Conservation (phyloP, 2,797 vertebrate species). For the Onychomys leucogaster region DNA sequence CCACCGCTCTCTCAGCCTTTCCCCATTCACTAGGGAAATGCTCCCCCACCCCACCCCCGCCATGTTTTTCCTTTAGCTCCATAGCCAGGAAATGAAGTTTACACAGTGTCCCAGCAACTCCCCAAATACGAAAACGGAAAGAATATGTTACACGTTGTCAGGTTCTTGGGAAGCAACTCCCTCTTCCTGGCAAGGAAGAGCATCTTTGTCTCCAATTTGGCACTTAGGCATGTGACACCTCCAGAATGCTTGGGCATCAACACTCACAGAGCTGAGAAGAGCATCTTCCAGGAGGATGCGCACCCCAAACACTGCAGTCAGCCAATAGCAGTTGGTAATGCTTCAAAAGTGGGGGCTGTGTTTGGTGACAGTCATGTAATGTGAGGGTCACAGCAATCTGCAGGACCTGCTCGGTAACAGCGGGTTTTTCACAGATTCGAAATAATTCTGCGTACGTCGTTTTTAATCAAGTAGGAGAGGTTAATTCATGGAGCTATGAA, state of each 20-base stretch:
- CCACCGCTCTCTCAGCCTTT: neutral
- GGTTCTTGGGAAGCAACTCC: conserved; percentile 7
- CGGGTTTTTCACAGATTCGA: neutral
- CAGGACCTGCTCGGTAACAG: neutral
- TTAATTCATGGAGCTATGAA: neutral
- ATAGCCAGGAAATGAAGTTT: neutral
- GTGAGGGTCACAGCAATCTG: neutral
- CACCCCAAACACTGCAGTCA: neutral
- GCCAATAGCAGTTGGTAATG: neutral
- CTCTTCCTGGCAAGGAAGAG: neutral
- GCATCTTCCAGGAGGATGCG: neutral
- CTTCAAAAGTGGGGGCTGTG: neutral
- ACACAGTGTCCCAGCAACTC: neutral
- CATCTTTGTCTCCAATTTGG: neutral
- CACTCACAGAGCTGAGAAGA: neutral
- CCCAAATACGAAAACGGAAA: neutral
- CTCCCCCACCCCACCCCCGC: no score
- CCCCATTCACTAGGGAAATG: rapidly evolving
- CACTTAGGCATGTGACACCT: rapidly evolving
- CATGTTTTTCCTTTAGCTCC: neutral
- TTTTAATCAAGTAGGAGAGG: neutral
- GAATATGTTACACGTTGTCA: neutral
- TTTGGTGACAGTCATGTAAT: conserved; percentile 35
- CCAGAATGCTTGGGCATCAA: neutral
- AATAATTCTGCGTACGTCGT: neutral